Base-by-base conservation (phyloP, 2,888 invertebrate species). In the Epicampocera succincta region DNA sequence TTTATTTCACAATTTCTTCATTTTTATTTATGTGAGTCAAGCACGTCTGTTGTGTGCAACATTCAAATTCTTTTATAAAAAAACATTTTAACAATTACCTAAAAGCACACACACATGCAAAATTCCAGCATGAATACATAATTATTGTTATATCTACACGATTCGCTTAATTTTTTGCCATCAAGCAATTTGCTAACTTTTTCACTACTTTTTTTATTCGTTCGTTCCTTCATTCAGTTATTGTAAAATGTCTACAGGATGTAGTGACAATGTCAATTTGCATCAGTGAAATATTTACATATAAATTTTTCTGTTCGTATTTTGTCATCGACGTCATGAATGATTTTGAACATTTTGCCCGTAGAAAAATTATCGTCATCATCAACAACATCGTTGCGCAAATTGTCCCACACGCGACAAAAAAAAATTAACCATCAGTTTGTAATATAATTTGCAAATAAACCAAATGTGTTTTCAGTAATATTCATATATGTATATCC, bases 261-360 rank as follows among this genome's bases (percentile, higher is more conserved):
- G 68, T 68, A 68, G 44, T 44, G 68, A 76, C 68, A 76, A 52
- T 76, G 68, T 76, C 68, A 68, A 76, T 76, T 69, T 76, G 52
- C 76, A 76, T 76, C 68, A 61, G 69, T 68, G 38, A 61, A 61
- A 76, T 65, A 65, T 74, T 74, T 29, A 48, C 54, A 73, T 65
- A 13, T 17, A 54, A 19, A 46, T 40, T 72, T 61, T 61, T 17
- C 33, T 33, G 3, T 42, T 61, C 29, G 13, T 15, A 12, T 50
- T 50, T 60, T 29, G 8, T 38, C 40, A 71, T 9, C 60, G 4
- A 17, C 50, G 56, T 65, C 50, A 21, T 60, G 60, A n/a, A 13
- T 3, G 17, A 50, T 33, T 33, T 33, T 33, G 33, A 33, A 33
- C 33, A 33, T 33, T 33, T 33, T 33, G 33, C 8, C 5, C 33